These are phyloP conservation scores for Pleuronectes platessa DNA, from an alignment of 2,113 vertebrate species.

Conservation along the genomic window DNA sequence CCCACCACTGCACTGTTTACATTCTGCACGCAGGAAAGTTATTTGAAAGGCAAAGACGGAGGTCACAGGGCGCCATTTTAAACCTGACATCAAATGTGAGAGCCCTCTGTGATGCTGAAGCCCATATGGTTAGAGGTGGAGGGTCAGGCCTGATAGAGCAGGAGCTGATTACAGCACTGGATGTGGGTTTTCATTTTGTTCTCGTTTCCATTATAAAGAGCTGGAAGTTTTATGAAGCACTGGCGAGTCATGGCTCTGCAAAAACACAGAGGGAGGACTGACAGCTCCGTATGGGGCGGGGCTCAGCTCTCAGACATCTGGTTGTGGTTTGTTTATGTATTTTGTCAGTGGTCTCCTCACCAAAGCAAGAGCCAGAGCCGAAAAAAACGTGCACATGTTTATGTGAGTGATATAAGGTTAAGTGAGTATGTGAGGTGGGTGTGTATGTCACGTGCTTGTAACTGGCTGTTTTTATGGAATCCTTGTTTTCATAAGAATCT, in stretches of 20 bases:
- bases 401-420: conserved; percentile 55
- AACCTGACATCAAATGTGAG: conserved; percentile 28
- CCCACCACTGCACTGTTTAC: conserved; percentile 15
- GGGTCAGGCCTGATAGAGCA: conserved; percentile 29
- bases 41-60: conserved; percentile 13
- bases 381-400: conserved; percentile 49
- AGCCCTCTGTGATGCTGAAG: neutral
- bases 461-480: neutral
- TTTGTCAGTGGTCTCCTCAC: conserved; percentile 54
- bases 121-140: conserved; percentile 26
- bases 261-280: conserved; percentile 63
- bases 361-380: conserved; percentile 32
- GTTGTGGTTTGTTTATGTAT: conserved; percentile 72
- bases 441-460: conserved; percentile 29
- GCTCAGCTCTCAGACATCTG: conserved; percentile 68
- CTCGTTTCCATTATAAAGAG: conserved; percentile 25
- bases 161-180: conserved; percentile 33
- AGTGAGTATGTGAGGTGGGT: conserved; percentile 41
- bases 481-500: neutral
- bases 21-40: conserved; percentile 15
- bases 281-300: conserved; percentile 59
- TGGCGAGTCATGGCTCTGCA: conserved; percentile 66
- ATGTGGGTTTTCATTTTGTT: conserved; percentile 11
- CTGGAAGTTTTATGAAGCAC: conserved; percentile 42
- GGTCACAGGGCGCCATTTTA: conserved; percentile 27